Percentiles rank a stretch among this genome's conserved stretches.
These are phyloP conservation scores for Capitella teleta DNA, from an alignment of 1,140 invertebrate genomes.

Conservation along the genomic window DNA sequence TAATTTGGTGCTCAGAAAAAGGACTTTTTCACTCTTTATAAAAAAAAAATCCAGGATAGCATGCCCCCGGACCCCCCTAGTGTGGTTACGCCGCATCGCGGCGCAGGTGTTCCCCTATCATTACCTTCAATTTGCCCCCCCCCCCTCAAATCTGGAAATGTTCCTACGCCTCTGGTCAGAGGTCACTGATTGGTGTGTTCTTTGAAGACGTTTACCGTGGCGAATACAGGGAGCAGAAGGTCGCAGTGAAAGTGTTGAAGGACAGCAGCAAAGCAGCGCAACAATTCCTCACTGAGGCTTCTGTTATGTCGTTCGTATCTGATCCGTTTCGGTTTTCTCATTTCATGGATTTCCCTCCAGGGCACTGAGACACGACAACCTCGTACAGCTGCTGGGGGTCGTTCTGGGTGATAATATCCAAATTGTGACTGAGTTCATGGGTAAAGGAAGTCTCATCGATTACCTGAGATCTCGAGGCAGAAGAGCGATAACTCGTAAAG, in stretches of 20 bases:
- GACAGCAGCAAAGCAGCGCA: slow-evolving; percentile 77
- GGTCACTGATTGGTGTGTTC: no score
- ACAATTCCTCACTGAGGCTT: slow-evolving; percentile 85
- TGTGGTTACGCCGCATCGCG: no score
- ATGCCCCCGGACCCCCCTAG: no score
- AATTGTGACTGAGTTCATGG: slow-evolving; percentile 98
- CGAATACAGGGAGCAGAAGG: slow-evolving; percentile 65
- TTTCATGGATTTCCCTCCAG: no score
- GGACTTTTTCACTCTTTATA: no score
- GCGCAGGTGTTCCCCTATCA: no score
- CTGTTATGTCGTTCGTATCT: slow-evolving; percentile 79
- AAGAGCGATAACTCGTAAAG: slow-evolving; percentile 87
- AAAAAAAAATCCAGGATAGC: no score
- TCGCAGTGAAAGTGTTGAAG: slow-evolving; percentile 96
- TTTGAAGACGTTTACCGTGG: slow-evolving; percentile 78
- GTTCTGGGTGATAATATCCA: slow-evolving; percentile 73
- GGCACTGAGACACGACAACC: slow-evolving; percentile 85
- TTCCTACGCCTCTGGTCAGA: no score
- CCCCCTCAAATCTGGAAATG: no score
- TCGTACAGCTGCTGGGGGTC: slow-evolving; percentile 90
- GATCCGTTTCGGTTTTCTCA: no score
- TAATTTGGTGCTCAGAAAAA: no score
- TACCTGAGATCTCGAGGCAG: slow-evolving; percentile 89
- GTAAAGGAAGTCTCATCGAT: slow-evolving; percentile 94
- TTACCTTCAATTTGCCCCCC: no score